Base-by-base conservation (phyloP, 1,140 invertebrate genomes). In the Drosophila seguyi region DNA sequence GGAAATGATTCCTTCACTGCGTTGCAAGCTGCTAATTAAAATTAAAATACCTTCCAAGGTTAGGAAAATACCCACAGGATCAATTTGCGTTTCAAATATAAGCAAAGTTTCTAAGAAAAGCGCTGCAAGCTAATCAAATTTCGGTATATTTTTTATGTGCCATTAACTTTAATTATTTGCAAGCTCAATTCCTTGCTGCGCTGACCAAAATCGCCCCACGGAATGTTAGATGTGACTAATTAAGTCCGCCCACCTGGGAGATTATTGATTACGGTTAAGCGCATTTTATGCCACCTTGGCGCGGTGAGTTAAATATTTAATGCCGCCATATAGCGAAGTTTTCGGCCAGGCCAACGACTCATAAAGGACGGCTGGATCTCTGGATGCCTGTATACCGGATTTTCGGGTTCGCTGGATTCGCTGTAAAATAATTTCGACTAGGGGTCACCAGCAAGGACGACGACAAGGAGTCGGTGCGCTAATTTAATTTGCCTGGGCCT, bases 401-500 rank as follows among this genome's bases (percentile, higher is more conserved):
- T 38, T 62, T 60, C 10, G 47, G 42, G 61, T 25, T 78, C 53
- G 60, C 38, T 44, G 48, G 47, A 25, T 60, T 39, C 11, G 11
- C 11, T 18, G 18, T 55, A 44, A 34, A 56, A 47, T 45, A 29
- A 72, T 59, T 72, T 71, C 3, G 29, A 48, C 66, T 72, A 42
- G 36, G 55, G 69, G 69, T 72, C 69, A 72, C 52, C 67, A 25
- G 45, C 68, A 72, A 72, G 63, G 18, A 52, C 58, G 52, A 60
- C 16, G 31, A 57, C 60, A 65, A 52, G 53, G 39, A 71, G 66
- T 67, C 84, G 78, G 60, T 71, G 58, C 63, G 75, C 59, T 79
- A 88, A 86, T 83, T 88, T 76, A 86, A 88, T 86, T 84, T 86
- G 63, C 66, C 68, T 88, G 74, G 53, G 84, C 65, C 84, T 87